phyloP scores from a whole-genome alignment of 2,797 vertebrate genomes.

The Melanotaenia nigrans region DNA sequence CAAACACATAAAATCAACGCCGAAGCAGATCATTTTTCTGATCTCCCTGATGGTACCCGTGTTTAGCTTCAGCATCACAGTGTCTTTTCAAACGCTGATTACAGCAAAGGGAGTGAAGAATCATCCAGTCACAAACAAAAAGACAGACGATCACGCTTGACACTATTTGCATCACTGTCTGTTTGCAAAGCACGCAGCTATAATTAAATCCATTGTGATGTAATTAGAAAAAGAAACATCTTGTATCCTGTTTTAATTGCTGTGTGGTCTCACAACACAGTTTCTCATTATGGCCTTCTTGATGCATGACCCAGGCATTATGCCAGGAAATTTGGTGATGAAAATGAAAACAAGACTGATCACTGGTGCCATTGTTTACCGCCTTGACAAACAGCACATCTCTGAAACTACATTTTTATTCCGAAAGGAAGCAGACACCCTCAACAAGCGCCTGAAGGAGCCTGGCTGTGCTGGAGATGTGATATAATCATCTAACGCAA shows the following conservation, averaged over 20 bases:
- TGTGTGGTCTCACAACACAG: constrained; percentile 68
- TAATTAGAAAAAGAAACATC: constrained; percentile 69
- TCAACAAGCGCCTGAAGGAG: constrained; percentile 12
- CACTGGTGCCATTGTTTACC: constrained; percentile 47
- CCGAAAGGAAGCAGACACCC: constrained; percentile 13
- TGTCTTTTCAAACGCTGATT: constrained; percentile 34
- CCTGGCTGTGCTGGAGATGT: constrained; percentile 9
- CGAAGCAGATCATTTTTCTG: not conserved
- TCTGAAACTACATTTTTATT: constrained; percentile 11
- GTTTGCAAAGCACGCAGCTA: constrained; percentile 52
- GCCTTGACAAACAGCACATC: constrained; percentile 12
- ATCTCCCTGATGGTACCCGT: constrained; percentile 21
- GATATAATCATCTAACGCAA: constrained; percentile 32
- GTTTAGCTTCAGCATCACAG: constrained; percentile 13
- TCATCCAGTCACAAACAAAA: constrained; percentile 55
- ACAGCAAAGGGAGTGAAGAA: constrained; percentile 44
- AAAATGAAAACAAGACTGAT: constrained; percentile 64
- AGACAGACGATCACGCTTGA: constrained; percentile 51
- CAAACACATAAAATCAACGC: no score
- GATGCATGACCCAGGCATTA: constrained; percentile 70
- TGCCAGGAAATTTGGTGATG: constrained; percentile 68
- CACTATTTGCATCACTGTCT: constrained; percentile 34
- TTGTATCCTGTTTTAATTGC: constrained; percentile 78
- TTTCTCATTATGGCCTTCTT: constrained; percentile 64
- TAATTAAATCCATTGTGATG: constrained; percentile 81